Percentiles rank a stretch among this genome's conserved stretches.
phyloP scores from a whole-genome alignment of 2,113 vertebrate genomes.

The Montifringilla adamsi region DNA sequence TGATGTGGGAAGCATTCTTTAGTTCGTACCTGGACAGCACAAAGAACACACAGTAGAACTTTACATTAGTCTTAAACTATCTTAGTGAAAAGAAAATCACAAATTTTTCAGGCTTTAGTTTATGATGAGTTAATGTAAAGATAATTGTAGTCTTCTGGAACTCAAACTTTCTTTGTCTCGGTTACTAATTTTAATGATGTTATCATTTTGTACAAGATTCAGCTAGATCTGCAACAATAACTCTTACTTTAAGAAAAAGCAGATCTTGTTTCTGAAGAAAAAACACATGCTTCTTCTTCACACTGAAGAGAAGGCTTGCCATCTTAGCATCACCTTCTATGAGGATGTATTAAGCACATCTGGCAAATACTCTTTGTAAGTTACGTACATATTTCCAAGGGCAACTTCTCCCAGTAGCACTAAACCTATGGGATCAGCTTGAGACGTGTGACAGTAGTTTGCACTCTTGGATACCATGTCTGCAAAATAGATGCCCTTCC shows the following conservation, averaged over 20 bases:
- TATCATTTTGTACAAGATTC: neutral
- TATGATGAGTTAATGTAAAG: neutral
- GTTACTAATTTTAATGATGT: neutral
- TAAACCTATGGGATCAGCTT: conserved; percentile 88
- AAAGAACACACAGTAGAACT: conserved; percentile 5
- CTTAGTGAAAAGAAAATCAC: neutral
- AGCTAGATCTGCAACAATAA: neutral
- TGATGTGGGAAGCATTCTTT: conserved; percentile 94
- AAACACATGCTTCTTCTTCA: neutral
- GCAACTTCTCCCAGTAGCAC: conserved; percentile 93
- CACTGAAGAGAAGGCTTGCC: neutral
- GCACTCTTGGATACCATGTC: conserved; percentile 99
- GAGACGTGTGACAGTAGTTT: conserved; percentile 97
- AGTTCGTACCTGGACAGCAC: conserved; percentile 85
- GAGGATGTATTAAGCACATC: neutral
- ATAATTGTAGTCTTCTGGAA: neutral
- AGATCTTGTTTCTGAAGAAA: neutral
- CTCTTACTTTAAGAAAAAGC: neutral
- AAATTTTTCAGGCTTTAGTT: neutral
- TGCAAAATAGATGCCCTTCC: conserved; percentile 97
- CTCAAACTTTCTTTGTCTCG: neutral
- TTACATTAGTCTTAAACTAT: neutral
- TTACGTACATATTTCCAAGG: conserved; percentile 94
- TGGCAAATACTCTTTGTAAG: neutral
- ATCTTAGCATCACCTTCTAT: neutral